Base-by-base conservation (phyloP, 2,888 invertebrate genomes). In the Gymnoscelis rufifasciata region DNA sequence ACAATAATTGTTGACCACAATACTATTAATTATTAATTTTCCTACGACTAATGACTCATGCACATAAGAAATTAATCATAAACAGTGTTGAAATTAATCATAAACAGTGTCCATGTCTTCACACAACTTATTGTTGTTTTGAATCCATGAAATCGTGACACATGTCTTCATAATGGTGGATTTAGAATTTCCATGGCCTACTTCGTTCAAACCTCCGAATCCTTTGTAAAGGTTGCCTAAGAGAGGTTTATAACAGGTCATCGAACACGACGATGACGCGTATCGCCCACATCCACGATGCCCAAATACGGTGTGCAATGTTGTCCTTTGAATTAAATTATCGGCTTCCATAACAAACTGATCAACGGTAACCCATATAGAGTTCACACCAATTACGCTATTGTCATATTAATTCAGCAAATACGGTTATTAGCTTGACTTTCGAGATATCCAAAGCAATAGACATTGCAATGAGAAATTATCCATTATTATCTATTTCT, bases 261-360 rank as follows among this genome's bases (percentile, higher is more conserved):
- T 71, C 68, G 67, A 64, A 64, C 64, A 51, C 4, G 48, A 50
- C 64, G 67, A 67, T 78, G 80, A 78, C 76, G 71, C 67, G 66
- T 54, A 50, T 68, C 77, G 69, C 82, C 80, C 73, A 80, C 82
- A 67, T 69, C 66, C 58, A 56, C 49, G 55, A 50, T 55, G 47
- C 54, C 83, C 79, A 68, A 71, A 78, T 78, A 74, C 47, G 74
- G 78, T 59, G 54, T 57, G 62, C 15, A 19, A 35, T 58, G 55
- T 64, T 59, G 67, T 73, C 73, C 64, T 70, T 66, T 66, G 74
- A 74, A 79, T 79, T 72, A 40, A 66, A 72, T 73, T 77, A 81
- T 68, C 65, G 54, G 68, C 69, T 75, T 73, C 77, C 76, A 68
- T 72, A 65, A 68, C 62, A 66, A 60, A 66, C 62, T 64, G 64